Percentiles rank a stretch among this genome's conserved stretches.
Evolutionary conservation across 2,888 invertebrate species (phyloP).

Genomic region (Gonocerus acuteangulatus): DNA sequence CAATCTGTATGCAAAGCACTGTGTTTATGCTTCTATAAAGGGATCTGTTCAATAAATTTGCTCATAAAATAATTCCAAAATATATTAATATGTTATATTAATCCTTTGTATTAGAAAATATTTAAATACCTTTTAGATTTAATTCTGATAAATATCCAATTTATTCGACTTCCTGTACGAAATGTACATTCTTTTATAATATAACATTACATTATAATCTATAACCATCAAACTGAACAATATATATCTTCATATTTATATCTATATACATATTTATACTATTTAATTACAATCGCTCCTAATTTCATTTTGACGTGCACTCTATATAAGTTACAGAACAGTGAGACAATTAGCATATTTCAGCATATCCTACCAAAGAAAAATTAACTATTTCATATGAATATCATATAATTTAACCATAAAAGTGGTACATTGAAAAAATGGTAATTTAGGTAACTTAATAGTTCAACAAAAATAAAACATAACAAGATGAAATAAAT

Average conservation of each 20-base stretch:
- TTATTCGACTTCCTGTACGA: background rate
- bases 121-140: background rate
- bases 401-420: background rate
- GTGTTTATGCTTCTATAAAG: background rate
- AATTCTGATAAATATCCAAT: background rate
- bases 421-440: background rate
- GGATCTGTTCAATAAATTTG: background rate
- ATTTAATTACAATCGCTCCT: background rate
- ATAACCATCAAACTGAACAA: constrained; percentile 24
- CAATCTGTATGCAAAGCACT: background rate
- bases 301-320: constrained; percentile 7
- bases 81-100: background rate
- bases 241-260: constrained; percentile 12
- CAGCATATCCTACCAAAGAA: background rate
- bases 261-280: constrained; percentile 7
- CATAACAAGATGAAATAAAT: constrained; percentile 24
- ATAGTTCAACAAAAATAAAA: constrained; percentile 22
- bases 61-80: background rate
- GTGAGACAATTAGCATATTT: background rate
- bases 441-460: constrained; percentile 22
- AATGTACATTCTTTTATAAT: constrained; percentile 12
- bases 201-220: constrained; percentile 22
- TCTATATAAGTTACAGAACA: constrained; percentile 9
- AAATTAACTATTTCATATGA: background rate
- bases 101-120: background rate